These are phyloP conservation scores for Harpalus rubripes DNA, from an alignment of 2,888 invertebrate species.

Conservation along the genomic window DNA sequence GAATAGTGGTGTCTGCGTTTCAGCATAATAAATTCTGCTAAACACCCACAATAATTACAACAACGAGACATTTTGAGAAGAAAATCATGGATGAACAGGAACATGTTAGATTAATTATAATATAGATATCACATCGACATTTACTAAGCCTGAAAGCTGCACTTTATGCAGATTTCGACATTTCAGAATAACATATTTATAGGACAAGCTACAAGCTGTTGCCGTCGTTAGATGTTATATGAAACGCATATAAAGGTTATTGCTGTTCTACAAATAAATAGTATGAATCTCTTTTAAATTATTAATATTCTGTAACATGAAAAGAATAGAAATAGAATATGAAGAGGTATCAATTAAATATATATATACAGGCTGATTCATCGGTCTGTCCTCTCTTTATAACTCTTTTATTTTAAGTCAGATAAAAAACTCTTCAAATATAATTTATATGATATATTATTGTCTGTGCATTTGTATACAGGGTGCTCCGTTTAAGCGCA, in stretches of 20 bases:
- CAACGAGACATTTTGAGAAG: not conserved
- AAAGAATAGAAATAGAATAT: not conserved
- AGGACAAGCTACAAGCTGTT: constrained; percentile 35
- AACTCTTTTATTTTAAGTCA: too few species aligned
- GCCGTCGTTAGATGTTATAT: constrained; percentile 10
- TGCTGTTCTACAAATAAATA: not conserved
- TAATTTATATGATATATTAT: too few species aligned
- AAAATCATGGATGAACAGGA: not conserved
- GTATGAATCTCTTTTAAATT: not conserved
- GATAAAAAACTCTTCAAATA: too few species aligned
- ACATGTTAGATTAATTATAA: constrained; percentile 5
- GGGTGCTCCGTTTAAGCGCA: too few species aligned
- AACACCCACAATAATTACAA: not conserved
- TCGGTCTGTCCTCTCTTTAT: too few species aligned
- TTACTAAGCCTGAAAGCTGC: not conserved
- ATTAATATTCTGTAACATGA: not conserved
- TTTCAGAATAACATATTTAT: constrained; percentile 21
- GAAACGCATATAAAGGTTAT: constrained; percentile 36
- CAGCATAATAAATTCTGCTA: not conserved
- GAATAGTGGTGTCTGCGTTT: not conserved
- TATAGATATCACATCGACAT: constrained; percentile 15
- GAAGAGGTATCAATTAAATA: too few species aligned
- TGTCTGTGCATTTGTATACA: too few species aligned
- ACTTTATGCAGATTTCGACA: constrained; percentile 38
- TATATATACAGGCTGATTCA: too few species aligned